Conservation (phyloP, 2,113 vertebrate genomes). For the Lota lota region DNA sequence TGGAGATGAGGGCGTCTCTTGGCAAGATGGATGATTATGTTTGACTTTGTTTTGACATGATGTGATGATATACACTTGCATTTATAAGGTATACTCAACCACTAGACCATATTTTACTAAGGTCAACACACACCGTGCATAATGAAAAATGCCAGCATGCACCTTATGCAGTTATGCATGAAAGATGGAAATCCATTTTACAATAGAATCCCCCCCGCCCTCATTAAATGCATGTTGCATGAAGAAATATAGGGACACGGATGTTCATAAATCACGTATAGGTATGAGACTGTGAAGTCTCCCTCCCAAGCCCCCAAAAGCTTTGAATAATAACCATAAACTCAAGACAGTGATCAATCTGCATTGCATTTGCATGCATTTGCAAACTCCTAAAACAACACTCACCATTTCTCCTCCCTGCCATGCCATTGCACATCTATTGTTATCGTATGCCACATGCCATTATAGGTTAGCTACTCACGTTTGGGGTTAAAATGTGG, state of each 20-base stretch:
- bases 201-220: constrained; percentile 51
- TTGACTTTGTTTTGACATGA: neutral
- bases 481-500: too few species aligned
- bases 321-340: constrained; percentile 61
- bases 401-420: constrained; percentile 75
- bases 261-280: constrained; percentile 61
- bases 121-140: too few species aligned
- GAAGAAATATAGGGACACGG: constrained; percentile 59
- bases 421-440: constrained; percentile 35
- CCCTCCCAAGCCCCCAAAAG: constrained; percentile 30
- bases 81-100: constrained; percentile 8
- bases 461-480: too few species aligned
- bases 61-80: neutral
- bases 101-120: too few species aligned
- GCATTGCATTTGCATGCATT: constrained; percentile 73
- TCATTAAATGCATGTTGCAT: constrained; percentile 51
- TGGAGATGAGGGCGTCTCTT: neutral
- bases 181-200: constrained; percentile 54
- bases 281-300: constrained; percentile 31
- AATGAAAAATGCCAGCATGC: too few species aligned
- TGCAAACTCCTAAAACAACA: constrained; percentile 71
- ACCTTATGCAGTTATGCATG: constrained; percentile 41
- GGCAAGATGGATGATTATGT: neutral
- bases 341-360: constrained; percentile 71
- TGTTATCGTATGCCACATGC: neutral